Conservation (phyloP, 2,797 vertebrate species). For the Tapera naevia region DNA sequence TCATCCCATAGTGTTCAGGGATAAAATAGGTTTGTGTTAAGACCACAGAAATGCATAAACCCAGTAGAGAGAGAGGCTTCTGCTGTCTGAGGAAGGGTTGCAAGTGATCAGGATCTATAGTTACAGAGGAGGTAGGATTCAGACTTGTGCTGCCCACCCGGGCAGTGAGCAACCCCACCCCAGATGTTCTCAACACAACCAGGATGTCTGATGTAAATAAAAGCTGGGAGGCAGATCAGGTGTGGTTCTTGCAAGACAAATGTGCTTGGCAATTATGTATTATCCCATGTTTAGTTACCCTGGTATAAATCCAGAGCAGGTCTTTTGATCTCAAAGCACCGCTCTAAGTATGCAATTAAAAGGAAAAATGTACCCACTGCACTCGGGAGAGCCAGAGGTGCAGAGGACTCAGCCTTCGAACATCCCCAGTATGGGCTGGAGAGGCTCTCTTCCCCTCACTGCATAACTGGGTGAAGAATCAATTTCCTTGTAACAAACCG, state of each 20-base stretch:
- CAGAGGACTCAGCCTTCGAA: not conserved
- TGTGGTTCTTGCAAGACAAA: conserved; percentile 63
- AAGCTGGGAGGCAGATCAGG: conserved; percentile 63
- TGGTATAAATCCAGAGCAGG: conserved; percentile 42
- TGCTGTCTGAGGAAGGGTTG: not conserved
- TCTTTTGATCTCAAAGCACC: conserved; percentile 53
- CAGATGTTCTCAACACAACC: conserved; percentile 40
- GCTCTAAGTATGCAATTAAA: conserved; percentile 22
- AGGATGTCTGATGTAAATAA: conserved; percentile 48
- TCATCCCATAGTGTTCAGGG: conserved; percentile 32
- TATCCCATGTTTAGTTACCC: conserved; percentile 51
- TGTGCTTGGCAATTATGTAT: conserved; percentile 55
- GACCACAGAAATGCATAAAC: not conserved
- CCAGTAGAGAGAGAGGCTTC: not conserved
- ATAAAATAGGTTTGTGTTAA: conserved; percentile 13
- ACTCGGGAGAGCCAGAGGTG: not conserved
- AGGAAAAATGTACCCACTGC: not conserved
- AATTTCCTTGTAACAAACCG: not conserved
- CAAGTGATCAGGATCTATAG: not conserved
- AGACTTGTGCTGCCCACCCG: conserved; percentile 9
- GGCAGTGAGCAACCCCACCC: conserved; percentile 38
- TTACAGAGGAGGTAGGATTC: not conserved
- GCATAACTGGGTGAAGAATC: not conserved
- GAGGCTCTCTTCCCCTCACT: not conserved
- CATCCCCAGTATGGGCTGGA: not conserved